phyloP scores from a whole-genome alignment of 2,113 vertebrate genomes.

The Sardina pilchardus region DNA sequence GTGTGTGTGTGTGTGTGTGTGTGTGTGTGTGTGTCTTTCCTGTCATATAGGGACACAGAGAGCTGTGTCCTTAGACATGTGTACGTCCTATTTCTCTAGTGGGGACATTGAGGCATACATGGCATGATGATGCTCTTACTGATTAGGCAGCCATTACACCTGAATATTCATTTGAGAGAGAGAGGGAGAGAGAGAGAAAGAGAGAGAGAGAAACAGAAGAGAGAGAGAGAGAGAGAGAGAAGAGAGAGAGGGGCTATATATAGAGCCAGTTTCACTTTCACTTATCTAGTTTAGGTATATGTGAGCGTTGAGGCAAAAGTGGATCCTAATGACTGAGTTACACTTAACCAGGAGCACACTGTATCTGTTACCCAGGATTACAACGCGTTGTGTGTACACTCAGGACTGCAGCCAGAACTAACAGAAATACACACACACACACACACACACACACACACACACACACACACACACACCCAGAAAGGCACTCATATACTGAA shows the following conservation, averaged over 20 bases:
- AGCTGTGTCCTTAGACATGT: background rate
- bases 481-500: background rate
- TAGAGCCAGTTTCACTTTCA: background rate
- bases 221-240: too few species aligned
- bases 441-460: slow-evolving; percentile 17
- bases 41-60: background rate
- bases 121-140: background rate
- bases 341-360: slow-evolving; percentile 3
- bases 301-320: background rate
- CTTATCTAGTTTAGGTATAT: background rate
- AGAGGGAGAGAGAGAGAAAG: too few species aligned
- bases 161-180: background rate
- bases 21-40: background rate
- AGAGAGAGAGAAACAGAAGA: background rate
- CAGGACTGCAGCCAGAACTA: background rate
- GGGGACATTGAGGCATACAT: background rate
- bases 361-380: background rate
- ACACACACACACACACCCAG: slow-evolving; percentile 42
- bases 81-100: slow-evolving; percentile 18
- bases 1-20: background rate
- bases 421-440: slow-evolving; percentile 17
- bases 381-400: too few species aligned
- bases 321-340: slow-evolving; percentile 10
- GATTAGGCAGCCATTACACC: background rate
- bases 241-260: background rate